Percentiles rank a stretch among this genome's conserved stretches.
Conservation (phyloP, 2,797 vertebrate genomes). For the Acipenser ruthenus region DNA sequence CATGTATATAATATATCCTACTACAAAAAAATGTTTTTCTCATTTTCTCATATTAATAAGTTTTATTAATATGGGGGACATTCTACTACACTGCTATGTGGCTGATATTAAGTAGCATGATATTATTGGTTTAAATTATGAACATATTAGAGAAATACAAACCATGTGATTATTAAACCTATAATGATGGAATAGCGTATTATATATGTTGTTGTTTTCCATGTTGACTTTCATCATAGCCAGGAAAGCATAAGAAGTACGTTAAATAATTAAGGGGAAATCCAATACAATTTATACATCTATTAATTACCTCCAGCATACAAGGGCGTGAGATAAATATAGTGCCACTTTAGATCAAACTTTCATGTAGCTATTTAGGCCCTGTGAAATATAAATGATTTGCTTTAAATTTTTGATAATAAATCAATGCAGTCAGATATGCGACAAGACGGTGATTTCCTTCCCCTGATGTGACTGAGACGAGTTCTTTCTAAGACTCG, state of each 20-base stretch:
- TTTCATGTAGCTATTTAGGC: constrained; percentile 75
- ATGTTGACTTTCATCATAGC: not conserved
- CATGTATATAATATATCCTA: no score
- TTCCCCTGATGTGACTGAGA: constrained; percentile 27
- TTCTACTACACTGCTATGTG: no score
- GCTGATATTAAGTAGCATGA: no score
- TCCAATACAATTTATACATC: constrained; percentile 54
- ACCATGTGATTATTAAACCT: no score
- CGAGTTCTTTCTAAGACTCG: constrained; percentile 18
- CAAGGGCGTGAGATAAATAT: constrained; percentile 54
- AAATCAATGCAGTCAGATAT: constrained; percentile 60
- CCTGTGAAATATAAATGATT: constrained; percentile 79
- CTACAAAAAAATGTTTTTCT: no score
- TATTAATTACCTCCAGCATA: constrained; percentile 65
- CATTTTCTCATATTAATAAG: no score
- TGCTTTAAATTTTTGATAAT: constrained; percentile 75
- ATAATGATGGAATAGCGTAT: no score
- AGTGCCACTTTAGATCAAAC: constrained; percentile 66
- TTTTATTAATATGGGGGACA: no score
- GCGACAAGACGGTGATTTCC: constrained; percentile 35
- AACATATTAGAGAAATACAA: no score
- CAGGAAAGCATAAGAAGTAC: constrained; percentile 6
- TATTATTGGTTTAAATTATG: no score
- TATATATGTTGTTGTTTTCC: no score
- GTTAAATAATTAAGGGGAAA: constrained; percentile 22